Base-by-base conservation (phyloP, 23 tunicate genomes). In the Corella eumyota region DNA sequence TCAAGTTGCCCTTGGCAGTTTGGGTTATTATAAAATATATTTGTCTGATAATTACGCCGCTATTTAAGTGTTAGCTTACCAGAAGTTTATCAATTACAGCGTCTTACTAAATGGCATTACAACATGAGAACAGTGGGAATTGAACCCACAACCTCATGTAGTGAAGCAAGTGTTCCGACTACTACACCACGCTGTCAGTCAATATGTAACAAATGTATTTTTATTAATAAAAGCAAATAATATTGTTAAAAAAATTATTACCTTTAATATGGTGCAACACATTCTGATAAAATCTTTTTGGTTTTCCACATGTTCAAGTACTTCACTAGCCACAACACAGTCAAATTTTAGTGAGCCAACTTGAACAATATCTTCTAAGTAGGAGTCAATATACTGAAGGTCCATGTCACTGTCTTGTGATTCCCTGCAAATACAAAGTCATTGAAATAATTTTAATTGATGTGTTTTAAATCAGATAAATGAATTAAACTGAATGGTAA, bases 281-380 rank as follows among this genome's bases (percentile, higher is more conserved):
- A 50, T 38, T 13, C 58, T 28, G 21, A 80, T 50, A 62, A 93
- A 93, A 19, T 68, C 37, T 7, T 47, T 19, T 11, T 67, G 75
- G 44, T 79, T 60, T 2, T 48, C 65, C 17, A 78, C 70, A 51
- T 93, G 99, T 73, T 93, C 99, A n/a, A 93, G 48, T 3, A 93
- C 95, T 63, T 93, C 99, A 0, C 95, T 84, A 15, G 90, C 87
- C 1, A 93, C 77, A 9, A 93, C 95, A 47, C 70, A 59, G 61
- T 93, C 83, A 62, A 88, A 93, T 35, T 58, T 65, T 29, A 88
- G 33, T 15, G 95, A 52, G 0, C 81, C 99, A 19, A 78, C 69
- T 30, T 71, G 72, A 4, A 61, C 95, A 13, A 93, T 56, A 34
- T 93, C 99, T 68, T 93, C 99, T 4, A 85, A 31, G 6, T 50